Evolutionary conservation across 2,113 vertebrate genomes (phyloP), one percentile per base, ranked within the genome.

Genomic region (Myocastor coypus): DNA sequence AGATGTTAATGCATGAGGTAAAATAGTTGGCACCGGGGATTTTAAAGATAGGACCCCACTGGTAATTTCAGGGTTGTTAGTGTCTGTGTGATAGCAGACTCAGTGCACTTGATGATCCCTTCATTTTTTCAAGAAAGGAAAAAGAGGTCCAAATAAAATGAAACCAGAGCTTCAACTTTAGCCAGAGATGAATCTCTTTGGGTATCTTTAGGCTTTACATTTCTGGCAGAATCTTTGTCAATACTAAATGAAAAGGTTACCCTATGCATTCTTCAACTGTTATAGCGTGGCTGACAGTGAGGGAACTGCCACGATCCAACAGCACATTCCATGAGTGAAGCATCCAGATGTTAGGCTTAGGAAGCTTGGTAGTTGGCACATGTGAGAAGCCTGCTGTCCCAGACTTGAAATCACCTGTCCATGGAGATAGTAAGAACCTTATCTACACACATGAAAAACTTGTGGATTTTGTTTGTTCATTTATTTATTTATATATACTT

Each of bases 321-420:
- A 96, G 97, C 87, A 95, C 91, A 84, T 59, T 75, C 92, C 71
- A 75, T 97, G 78, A 95, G 89, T 95, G 96, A 94, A 95, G 98
- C 97, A 98, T 98, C 94, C 3, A 37, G 97, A 98, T 81, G 95
- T 94, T 66, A 20, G 93, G 91, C 95, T 98, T 96, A 92, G 96
- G 97, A 96, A 98, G 97, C 5, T 7, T 96, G 97, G 91, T 94
- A 92, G 87, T 26, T 98, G 97, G 91, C 11, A 46, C 73, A 69
- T 52, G n/a, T 97, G 91, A 95, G 85, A 63, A n/a, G 50, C 10
- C 10, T 42, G 63, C 63, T 61, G 63, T 77, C 55, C 57, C 32
- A 87, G 87, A 50, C 22, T 85, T 93, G 59, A 87, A 83, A 82
- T 87, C 73, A 84, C 12, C 55, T 61, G 50, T 73, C 52, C 89